Evolutionary conservation across 1,140 invertebrate species (phyloP), one percentile per base, ranked within the genome.

Genomic region (Pseudomyrmex cubaensis): DNA sequence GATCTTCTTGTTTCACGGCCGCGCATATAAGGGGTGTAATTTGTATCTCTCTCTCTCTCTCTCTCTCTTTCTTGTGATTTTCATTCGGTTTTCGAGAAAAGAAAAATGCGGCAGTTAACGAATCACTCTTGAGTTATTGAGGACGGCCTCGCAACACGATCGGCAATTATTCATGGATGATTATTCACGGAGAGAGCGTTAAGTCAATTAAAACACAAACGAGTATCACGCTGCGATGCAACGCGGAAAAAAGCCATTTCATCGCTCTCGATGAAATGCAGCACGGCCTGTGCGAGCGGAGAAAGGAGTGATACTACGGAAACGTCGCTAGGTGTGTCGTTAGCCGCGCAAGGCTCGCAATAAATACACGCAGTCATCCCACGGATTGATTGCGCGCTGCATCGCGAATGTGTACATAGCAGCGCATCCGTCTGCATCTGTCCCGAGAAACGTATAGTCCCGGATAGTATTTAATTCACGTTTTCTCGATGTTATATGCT

Each of bases 221-320:
- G 48, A 44, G 62, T 20, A 59, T 17, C n/a, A 20, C 44, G 1
- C 61, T 48, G 59, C 57, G 44, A 12, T 2, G 35, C 4, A 7
- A 7, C 35, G 35, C 5, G 8, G 61, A 54, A 76, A 76, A 64
- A 35, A 17, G 48, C 5, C 35, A 35, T 35, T 35, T 48, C 74
- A 44, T 67, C 74, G 74, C 74, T 77, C 74, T 77, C 74, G 62
- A 77, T 77, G 74, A 77, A 67, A 67, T 54, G 62, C 62, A n/a
- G 61, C 59, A 17, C 48, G 61, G 10, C 25, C 73, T 35, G 35
- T 35, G 48, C 48, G 62, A 67, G 35, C 35, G 35, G 35, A 35
- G 35, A 35, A 35, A 35, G 35, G 5, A 35, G 35, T 35, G 35
- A 35, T 35, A 77, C 62, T 50, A 25, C 74, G 66, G 67, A 77